A percentile compares a stretch with the other conserved stretches of the same genome.
Evolutionary conservation across 2,797 vertebrate species (phyloP).

Genomic region (Selene dorsalis): DNA sequence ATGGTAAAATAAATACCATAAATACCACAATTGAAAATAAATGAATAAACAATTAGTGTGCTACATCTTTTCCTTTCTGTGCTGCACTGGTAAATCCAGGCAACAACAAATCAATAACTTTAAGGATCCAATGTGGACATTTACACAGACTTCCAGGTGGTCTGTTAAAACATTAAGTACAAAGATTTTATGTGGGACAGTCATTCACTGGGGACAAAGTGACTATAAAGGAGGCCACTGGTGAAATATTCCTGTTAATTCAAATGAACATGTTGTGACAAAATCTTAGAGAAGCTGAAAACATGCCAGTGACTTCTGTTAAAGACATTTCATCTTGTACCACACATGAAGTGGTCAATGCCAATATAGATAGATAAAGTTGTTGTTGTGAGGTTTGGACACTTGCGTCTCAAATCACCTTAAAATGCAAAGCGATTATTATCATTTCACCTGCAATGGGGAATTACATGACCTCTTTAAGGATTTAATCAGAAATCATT

Average conservation of each 20-base stretch:
- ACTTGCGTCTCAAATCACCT: conserved; percentile 4
- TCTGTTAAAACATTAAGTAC: background rate
- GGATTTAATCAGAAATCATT: background rate
- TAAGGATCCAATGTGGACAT: conserved; percentile 1
- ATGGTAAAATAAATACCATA: background rate
- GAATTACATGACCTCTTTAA: background rate
- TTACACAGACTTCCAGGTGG: background rate
- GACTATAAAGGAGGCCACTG: background rate
- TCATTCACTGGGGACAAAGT: background rate
- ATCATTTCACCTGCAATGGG: conserved; percentile 9
- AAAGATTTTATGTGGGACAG: background rate
- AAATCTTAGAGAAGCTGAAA: conserved; percentile 3
- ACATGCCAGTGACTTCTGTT: conserved; percentile 43
- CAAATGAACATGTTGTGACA: background rate
- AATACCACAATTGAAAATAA: conserved; percentile 5
- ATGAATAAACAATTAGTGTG: background rate
- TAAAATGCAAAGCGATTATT: background rate
- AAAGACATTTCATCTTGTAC: conserved; percentile 14
- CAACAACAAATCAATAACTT: background rate
- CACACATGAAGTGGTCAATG: conserved; percentile 4
- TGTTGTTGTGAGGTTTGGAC: background rate
- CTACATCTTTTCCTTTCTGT: background rate
- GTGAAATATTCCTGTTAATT: background rate
- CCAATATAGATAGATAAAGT: background rate
- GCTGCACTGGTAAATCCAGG: background rate